These are phyloP conservation scores for Syrrhaptes paradoxus DNA, from an alignment of 2,113 vertebrate genomes.

Conservation along the genomic window DNA sequence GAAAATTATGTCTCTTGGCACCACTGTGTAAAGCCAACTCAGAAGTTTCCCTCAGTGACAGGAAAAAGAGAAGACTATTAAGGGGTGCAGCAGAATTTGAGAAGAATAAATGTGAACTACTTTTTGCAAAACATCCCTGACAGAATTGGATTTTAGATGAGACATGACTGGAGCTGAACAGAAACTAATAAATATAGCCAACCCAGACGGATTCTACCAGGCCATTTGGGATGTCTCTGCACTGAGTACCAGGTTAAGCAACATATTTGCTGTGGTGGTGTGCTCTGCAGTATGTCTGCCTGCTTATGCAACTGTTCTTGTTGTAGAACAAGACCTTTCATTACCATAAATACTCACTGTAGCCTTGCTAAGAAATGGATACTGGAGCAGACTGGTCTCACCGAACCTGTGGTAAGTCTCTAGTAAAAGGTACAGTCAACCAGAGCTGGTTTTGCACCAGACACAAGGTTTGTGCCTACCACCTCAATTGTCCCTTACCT, in stretches of 20 bases:
- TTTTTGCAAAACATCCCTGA: not conserved
- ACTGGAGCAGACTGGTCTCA: not conserved
- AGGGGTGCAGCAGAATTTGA: not conserved
- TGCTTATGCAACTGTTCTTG: not conserved
- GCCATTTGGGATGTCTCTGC: not conserved
- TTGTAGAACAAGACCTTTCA: not conserved
- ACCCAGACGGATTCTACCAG: not conserved
- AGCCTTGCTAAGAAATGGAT: not conserved
- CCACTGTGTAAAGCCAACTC: not conserved
- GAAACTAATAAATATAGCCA: not conserved
- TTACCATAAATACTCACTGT: not conserved
- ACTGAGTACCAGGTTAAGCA: not conserved
- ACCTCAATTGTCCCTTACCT: not conserved
- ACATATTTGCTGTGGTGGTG: not conserved
- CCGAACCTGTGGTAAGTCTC: not conserved
- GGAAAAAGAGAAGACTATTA: not conserved
- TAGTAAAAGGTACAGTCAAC: not conserved
- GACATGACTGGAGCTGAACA: not conserved
- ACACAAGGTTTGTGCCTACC: fast-evolving
- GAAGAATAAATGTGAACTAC: not conserved
- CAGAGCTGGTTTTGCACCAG: not conserved
- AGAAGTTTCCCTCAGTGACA: not conserved
- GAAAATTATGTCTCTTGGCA: not conserved
- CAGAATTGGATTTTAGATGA: not conserved
- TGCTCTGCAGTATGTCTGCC: not conserved